phyloP scores from a whole-genome alignment of 2,888 invertebrate species.

The Volucella zonaria region DNA sequence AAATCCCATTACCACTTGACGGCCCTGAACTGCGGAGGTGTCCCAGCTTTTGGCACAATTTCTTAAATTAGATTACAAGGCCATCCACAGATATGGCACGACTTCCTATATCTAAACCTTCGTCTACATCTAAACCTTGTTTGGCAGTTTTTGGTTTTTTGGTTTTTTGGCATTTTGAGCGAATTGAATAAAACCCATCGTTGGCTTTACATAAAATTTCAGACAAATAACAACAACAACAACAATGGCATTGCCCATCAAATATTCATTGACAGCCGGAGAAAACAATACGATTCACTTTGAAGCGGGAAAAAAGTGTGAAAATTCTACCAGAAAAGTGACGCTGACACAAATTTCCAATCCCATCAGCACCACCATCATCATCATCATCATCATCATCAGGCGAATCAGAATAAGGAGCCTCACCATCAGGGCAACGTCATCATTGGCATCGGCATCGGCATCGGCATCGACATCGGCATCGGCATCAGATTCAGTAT shows the following conservation, averaged over 20 bases:
- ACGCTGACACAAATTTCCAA: constrained; percentile 48
- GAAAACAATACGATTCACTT: constrained; percentile 35
- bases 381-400: constrained; percentile 32
- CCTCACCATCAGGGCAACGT: constrained; percentile 16
- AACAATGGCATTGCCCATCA: neutral
- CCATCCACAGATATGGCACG: neutral
- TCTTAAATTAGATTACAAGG: constrained; percentile 27
- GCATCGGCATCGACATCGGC: constrained; percentile 21
- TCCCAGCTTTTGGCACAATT: neutral
- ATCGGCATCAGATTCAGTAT: constrained; percentile 17
- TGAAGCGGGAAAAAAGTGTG: neutral
- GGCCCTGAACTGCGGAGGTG: constrained; percentile 8
- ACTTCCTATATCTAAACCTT: neutral
- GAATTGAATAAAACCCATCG: too few relatives aligned
- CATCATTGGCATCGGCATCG: constrained; percentile 50
- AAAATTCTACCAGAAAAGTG: constrained; percentile 1
- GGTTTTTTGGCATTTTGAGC: too few relatives aligned
- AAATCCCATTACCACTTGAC: constrained; percentile 11
- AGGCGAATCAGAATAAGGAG: neutral
- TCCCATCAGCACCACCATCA: constrained; percentile 52
- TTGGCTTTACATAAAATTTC: too few relatives aligned
- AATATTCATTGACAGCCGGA: constrained; percentile 47
- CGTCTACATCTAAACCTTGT: too few relatives aligned
- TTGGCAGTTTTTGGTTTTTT: too few relatives aligned
- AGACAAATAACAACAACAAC: too few relatives aligned